Percentiles rank a stretch among this genome's conserved stretches.
phyloP scores from a whole-genome alignment of 2,888 invertebrate species.

The Eugnorisma glareosa region DNA sequence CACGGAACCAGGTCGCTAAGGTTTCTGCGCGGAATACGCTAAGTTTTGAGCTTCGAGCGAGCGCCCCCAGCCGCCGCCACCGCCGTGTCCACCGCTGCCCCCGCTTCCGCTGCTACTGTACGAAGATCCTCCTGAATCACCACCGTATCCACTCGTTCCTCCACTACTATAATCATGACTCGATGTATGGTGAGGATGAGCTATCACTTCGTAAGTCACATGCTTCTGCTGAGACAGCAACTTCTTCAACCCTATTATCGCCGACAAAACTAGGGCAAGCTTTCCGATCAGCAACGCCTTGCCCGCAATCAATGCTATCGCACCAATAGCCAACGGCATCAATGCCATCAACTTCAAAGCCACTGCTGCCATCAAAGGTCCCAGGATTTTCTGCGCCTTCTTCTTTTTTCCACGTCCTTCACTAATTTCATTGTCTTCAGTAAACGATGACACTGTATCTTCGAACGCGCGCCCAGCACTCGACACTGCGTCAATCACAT shows the following conservation, averaged over 20 bases:
- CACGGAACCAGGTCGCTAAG: constrained; percentile 86
- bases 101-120: constrained; percentile 87
- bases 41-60: constrained; percentile 94
- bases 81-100: constrained; percentile 87
- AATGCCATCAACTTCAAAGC: constrained; percentile 95
- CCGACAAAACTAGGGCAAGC: constrained; percentile 95
- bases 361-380: constrained; percentile 94
- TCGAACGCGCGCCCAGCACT: constrained; percentile 95
- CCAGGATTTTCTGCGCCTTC: constrained; percentile 94
- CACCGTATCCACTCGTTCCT: constrained; percentile 92
- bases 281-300: constrained; percentile 96
- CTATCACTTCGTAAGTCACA: constrained; percentile 96
- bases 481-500: constrained; percentile 95
- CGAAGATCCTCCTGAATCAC: constrained; percentile 89
- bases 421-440: constrained; percentile 89
- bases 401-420: constrained; percentile 95
- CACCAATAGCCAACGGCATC: constrained; percentile 94
- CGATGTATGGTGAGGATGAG: constrained; percentile 94
- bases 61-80: constrained; percentile 93
- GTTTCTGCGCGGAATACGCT: constrained; percentile 95
- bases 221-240: constrained; percentile 95
- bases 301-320: constrained; percentile 96
- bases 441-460: constrained; percentile 92
- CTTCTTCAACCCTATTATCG: constrained; percentile 96
- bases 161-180: constrained; percentile 89